Evolutionary conservation across 2,888 invertebrate genomes (phyloP).

Genomic region (Ophraella communa): DNA sequence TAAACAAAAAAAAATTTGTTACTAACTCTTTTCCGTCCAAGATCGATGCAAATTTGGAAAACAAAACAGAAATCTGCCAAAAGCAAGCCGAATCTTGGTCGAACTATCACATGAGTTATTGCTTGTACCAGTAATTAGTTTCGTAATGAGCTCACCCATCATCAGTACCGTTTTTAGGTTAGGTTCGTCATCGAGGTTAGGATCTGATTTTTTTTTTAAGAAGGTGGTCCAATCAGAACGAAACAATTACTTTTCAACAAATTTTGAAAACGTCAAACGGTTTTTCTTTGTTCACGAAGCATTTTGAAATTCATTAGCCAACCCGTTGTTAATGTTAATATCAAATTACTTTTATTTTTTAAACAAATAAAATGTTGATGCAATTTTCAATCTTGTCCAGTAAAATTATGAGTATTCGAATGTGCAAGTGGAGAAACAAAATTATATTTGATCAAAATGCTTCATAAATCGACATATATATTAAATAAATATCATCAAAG

Average conservation of each 20-base stretch:
- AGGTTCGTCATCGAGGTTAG: background rate
- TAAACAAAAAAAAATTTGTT: conserved; percentile 36
- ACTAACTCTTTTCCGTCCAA: conserved; percentile 28
- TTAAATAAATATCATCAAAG: conserved; percentile 38
- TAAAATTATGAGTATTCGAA: too few relatives aligned
- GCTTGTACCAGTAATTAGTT: conserved; percentile 42
- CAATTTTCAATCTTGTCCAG: too few relatives aligned
- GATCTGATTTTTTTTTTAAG: background rate
- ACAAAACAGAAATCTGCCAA: too few relatives aligned
- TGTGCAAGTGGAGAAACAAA: too few relatives aligned
- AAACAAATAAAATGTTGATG: too few relatives aligned
- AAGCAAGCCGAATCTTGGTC: conserved; percentile 36
- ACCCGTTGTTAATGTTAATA: too few relatives aligned
- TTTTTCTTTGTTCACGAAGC: background rate
- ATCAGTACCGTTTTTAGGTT: background rate
- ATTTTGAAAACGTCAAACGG: background rate
- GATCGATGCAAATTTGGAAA: too few relatives aligned
- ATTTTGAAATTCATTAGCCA: background rate
- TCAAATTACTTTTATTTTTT: too few relatives aligned
- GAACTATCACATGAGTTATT: conserved; percentile 50
- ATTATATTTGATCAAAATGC: too few relatives aligned
- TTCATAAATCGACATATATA: background rate
- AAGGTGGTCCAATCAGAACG: background rate
- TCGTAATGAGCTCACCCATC: background rate
- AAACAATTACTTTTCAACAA: background rate